Base-by-base conservation (phyloP, 1,140 invertebrate species). In the Drosophila tsacasi region DNA sequence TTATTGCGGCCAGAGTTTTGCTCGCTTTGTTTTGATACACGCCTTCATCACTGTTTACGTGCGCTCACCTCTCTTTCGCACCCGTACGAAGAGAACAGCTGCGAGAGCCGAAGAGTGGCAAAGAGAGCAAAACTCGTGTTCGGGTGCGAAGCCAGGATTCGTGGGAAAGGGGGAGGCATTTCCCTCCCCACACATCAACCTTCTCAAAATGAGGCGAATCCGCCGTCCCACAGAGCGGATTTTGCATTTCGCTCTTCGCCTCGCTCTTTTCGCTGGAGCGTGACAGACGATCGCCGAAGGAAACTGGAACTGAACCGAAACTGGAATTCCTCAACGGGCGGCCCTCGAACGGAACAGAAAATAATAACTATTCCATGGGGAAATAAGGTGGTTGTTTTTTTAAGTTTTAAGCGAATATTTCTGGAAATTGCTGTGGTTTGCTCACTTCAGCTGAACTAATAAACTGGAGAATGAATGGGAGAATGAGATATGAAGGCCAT, bases 1-100 rank as follows among this genome's bases (percentile, higher is more conserved):
- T 54, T 54, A 63, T 80, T 77, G 74, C 64, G 71, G 67, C 65
- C 61, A 69, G 52, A 21, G 65, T 75, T 79, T 83, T 76, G n/a
- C 44, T 68, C 54, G 69, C 44, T 83, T 79, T 85, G 76, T 79
- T 87, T 65, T 83, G 79, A 86, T 85, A 67, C 80, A 73, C 69
- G 62, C 47, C 55, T 84, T 84, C 69, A 68, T 79, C 63, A 47
- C 59, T 57, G 60, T 62, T 79, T 79, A 67, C 40, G 50, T 61
- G 62, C 42, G 12, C 67, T 75, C 46, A 35, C 42, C 59, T 69
- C 63, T 61, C 50, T 49, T 63, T 69, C 50, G 76, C 46, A 60
- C 79, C 63, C 65, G 39, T 32, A 42, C 35, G 17, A 39, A 42
- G 49, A 69, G 66, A 68, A 47, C 61, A 37, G 21, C 35, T 23